Evolutionary conservation across 2,888 invertebrate genomes (phyloP).

Genomic region (Terebella lapidaria): DNA sequence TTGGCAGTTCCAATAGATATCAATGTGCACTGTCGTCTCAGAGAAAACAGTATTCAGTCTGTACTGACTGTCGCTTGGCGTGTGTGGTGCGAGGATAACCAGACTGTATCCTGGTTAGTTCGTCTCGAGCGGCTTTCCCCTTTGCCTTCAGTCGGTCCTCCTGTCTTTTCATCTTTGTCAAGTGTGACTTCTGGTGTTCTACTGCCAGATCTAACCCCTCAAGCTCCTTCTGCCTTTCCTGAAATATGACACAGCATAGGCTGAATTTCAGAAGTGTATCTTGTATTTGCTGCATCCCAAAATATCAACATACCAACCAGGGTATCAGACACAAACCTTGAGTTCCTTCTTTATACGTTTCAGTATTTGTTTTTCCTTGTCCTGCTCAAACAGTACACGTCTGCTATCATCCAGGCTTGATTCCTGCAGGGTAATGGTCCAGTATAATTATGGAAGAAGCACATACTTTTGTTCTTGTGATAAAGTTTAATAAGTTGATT

Average conservation of each 20-base stretch:
- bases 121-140: constrained; percentile 31
- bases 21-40: no score
- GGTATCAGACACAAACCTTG: constrained; percentile 31
- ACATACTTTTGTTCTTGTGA: no score
- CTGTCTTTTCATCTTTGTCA: constrained; percentile 35
- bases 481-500: no score
- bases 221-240: constrained; percentile 45
- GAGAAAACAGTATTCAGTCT: background rate
- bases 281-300: no score
- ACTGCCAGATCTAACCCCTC: constrained; percentile 49
- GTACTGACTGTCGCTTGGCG: background rate
- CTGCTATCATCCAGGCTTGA: constrained; percentile 4
- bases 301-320: background rate
- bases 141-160: constrained; percentile 34
- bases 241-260: constrained; percentile 5
- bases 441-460: no score
- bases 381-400: constrained; percentile 27
- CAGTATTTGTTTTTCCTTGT: constrained; percentile 32
- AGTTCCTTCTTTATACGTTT: constrained; percentile 38
- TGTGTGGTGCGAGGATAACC: background rate
- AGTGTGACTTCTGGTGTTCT: constrained; percentile 42
- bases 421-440: no score
- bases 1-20: no score
- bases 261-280: background rate
- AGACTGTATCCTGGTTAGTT: constrained; percentile 25